Evolutionary conservation across 1,140 invertebrate species (phyloP).

Genomic region (Halictus rubicundus): DNA sequence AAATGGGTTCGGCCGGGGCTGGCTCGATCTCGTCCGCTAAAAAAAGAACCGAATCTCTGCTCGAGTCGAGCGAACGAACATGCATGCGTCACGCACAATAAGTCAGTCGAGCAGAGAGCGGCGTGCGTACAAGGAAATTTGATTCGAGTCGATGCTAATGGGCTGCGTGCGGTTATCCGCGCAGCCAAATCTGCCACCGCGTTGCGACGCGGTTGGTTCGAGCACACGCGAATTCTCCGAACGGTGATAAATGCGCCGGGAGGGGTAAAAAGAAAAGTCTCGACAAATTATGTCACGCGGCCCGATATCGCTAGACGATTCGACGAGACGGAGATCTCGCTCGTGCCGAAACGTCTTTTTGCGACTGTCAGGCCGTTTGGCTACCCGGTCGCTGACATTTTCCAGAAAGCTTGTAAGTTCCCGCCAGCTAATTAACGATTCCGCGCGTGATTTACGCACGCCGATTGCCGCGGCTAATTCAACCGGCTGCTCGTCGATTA

Average conservation of each 20-base stretch:
- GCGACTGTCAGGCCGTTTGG: constrained; percentile 9
- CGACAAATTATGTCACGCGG: constrained; percentile 32
- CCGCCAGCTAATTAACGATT: constrained; percentile 62
- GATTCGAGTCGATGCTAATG: constrained; percentile 42
- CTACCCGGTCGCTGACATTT: constrained; percentile 52
- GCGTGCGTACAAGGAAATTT: constrained; percentile 33
- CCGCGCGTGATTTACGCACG: constrained; percentile 61
- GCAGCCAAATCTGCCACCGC: constrained; percentile 30
- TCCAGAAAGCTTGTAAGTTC: constrained; percentile 53
- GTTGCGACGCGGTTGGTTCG: neutral
- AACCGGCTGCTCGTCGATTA: constrained; percentile 45
- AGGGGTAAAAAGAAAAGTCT: neutral
- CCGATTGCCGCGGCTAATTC: constrained; percentile 40
- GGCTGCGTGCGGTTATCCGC: constrained; percentile 27
- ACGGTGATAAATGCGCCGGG: too few species aligned
- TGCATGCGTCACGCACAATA: constrained; percentile 10
- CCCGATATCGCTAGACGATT: neutral
- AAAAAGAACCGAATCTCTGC: neutral
- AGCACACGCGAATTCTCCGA: constrained; percentile 16
- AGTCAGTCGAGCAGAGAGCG: constrained; percentile 15
- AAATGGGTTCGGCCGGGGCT: too few species aligned
- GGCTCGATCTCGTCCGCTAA: neutral
- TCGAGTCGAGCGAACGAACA: neutral
- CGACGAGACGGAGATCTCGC: neutral
- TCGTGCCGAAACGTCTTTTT: constrained; percentile 26